Evolutionary conservation across 2,797 vertebrate genomes (phyloP).

Genomic region (Peromyscus eremicus): DNA sequence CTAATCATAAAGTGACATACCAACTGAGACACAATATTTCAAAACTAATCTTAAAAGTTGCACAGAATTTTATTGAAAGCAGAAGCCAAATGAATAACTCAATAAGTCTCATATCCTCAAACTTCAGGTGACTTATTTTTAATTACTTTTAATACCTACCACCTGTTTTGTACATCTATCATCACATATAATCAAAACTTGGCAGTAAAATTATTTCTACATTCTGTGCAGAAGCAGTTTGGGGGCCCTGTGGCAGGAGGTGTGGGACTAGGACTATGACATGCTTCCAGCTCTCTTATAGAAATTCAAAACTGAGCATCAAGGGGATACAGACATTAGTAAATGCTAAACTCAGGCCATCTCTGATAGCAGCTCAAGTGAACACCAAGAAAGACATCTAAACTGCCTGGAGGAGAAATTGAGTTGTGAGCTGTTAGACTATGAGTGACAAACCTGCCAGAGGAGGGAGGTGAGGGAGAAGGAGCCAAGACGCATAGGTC

Average conservation of each 20-base stretch:
- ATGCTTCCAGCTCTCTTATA: background rate
- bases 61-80: background rate
- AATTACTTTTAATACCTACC: background rate
- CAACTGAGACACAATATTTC: background rate
- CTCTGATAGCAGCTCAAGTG: background rate
- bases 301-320: background rate
- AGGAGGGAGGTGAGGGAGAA: background rate
- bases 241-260: no score
- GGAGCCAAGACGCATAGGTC: background rate
- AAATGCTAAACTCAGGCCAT: background rate
- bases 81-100: background rate
- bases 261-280: background rate
- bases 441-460: background rate
- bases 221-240: background rate
- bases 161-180: background rate
- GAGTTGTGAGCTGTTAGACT: background rate
- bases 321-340: background rate
- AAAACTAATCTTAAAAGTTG: conserved; percentile 17
- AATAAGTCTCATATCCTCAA: background rate
- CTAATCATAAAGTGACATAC: conserved; percentile 30
- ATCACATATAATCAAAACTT: conserved; percentile 7
- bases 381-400: background rate
- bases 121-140: background rate
- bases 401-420: background rate
- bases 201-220: background rate